Base-by-base conservation (phyloP, 1,140 invertebrate genomes). In the Zaprionus kolodkinae region DNA sequence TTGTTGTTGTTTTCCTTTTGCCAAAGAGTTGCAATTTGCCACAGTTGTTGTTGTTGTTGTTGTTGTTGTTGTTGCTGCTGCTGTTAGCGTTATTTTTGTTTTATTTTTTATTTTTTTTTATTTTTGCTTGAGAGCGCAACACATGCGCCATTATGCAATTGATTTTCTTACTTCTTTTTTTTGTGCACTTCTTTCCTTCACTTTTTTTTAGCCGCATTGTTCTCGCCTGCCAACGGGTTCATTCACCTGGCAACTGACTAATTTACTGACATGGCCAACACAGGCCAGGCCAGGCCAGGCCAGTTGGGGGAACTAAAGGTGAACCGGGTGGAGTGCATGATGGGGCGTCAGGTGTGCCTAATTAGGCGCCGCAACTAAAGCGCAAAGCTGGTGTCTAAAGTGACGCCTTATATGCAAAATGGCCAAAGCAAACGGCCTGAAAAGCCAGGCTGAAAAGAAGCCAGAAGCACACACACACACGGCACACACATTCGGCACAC, bases 101-200 rank as follows among this genome's bases (percentile, higher is more conserved):
- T 45, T 76, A 0, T 48, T 21, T 66, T 25, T 35, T 65, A 1
- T 76, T 7, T 48, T 21, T 66, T 25, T 35, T 65, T 21, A 21
- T 21, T 59, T 64, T 36, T 71, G 65, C 52, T 74, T 66, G 74
- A 60, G 76, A 68, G 74, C 85, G 84, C 79, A 91, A 91, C 88
- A 91, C 87, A 91, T 91, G 88, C 88, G 87, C 88, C 80, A 91
- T 91, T 91, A 91, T 91, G 82, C 85, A 88, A 88, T 88, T 88
- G 85, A 83, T 88, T 91, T 91, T 91, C 86, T 68, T 72, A 73
- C 13, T 79, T 84, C 76, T 87, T 78, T 35, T 35, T 35, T 35
- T 35, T 35, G 7, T 35, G 7, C 33, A 7, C 33, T 71, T 67
- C 15, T 61, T 13, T 25, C 48, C 38, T 57, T 73, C 43, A n/a